Evolutionary conservation across 1,140 invertebrate genomes (phyloP).

Genomic region (Colletes latitarsis): DNA sequence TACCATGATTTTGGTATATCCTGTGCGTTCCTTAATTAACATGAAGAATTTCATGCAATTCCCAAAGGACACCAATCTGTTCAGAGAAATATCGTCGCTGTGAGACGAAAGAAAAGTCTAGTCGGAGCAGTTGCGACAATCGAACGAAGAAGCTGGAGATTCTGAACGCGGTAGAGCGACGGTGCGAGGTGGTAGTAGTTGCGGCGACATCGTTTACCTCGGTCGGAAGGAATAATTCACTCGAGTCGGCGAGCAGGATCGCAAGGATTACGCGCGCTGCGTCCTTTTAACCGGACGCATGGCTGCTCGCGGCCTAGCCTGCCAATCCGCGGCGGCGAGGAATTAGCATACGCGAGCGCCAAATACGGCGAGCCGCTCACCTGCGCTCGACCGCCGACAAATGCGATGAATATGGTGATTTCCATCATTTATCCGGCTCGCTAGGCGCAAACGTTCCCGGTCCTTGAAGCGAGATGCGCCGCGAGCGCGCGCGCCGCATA

Average conservation of each 20-base stretch:
- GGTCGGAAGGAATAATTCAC: slow-evolving; percentile 56
- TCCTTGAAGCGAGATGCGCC: slow-evolving; percentile 50
- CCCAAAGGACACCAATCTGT: no score
- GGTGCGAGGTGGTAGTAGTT: background rate
- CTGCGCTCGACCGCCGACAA: slow-evolving; percentile 64
- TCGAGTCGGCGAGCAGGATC: slow-evolving; percentile 18
- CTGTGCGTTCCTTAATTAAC: no score
- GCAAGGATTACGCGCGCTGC: slow-evolving; percentile 45
- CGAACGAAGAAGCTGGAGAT: background rate
- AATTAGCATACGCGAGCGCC: slow-evolving; percentile 75
- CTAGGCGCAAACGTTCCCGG: slow-evolving; percentile 59
- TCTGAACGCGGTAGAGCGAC: background rate
- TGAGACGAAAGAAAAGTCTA: background rate
- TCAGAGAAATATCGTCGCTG: no score
- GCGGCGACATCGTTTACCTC: slow-evolving; percentile 30
- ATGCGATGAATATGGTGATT: slow-evolving; percentile 78
- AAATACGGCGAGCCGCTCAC: slow-evolving; percentile 73
- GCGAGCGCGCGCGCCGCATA: slow-evolving; percentile 45
- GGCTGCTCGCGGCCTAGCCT: slow-evolving; percentile 27
- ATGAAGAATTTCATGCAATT: no score
- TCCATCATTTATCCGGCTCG: slow-evolving; percentile 71
- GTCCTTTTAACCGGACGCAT: slow-evolving; percentile 55
- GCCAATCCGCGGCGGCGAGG: slow-evolving; percentile 53
- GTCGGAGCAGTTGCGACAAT: background rate
- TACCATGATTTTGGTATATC: no score